Evolutionary conservation across 2,797 vertebrate genomes (phyloP).

Genomic region (Danio albolineatus): DNA sequence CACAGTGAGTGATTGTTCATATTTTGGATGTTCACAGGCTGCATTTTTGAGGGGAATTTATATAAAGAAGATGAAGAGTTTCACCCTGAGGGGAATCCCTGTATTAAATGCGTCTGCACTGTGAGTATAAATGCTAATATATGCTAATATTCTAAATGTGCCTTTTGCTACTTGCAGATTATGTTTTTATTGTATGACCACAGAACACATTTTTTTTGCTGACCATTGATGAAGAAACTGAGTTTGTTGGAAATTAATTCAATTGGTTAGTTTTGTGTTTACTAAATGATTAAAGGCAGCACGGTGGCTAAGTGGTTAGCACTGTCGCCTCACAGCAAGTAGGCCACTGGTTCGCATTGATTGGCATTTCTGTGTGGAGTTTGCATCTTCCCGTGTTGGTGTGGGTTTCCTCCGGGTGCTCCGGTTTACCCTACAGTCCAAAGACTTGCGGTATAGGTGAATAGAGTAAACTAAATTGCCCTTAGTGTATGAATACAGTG

Average conservation of each 20-base stretch:
- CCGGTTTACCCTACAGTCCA: too few species aligned
- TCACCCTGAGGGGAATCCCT: constrained; percentile 89
- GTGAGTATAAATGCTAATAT: constrained; percentile 81
- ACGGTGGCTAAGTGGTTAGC: too few species aligned
- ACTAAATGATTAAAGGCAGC: too few species aligned
- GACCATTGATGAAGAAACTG: neutral
- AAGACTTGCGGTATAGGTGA: too few species aligned
- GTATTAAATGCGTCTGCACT: constrained; percentile 90
- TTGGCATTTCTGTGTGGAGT: too few species aligned
- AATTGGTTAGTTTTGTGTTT: neutral
- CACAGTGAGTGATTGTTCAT: constrained; percentile 38
- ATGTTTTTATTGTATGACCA: too few species aligned
- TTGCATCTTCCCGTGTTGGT: too few species aligned
- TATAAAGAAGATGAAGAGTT: constrained; percentile 94
- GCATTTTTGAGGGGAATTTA: constrained; percentile 90
- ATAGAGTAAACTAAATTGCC: too few species aligned
- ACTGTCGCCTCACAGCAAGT: too few species aligned
- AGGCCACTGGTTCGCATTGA: too few species aligned
- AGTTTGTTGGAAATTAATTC: neutral
- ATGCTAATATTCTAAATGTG: neutral
- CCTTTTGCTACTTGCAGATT: neutral
- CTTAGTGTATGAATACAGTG: neutral
- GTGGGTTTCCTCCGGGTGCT: too few species aligned
- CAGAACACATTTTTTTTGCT: too few species aligned
- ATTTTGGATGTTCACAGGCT: constrained; percentile 77